Base-by-base conservation (phyloP, 2,888 invertebrate genomes). In the Caenorhabditis parvicauda region DNA sequence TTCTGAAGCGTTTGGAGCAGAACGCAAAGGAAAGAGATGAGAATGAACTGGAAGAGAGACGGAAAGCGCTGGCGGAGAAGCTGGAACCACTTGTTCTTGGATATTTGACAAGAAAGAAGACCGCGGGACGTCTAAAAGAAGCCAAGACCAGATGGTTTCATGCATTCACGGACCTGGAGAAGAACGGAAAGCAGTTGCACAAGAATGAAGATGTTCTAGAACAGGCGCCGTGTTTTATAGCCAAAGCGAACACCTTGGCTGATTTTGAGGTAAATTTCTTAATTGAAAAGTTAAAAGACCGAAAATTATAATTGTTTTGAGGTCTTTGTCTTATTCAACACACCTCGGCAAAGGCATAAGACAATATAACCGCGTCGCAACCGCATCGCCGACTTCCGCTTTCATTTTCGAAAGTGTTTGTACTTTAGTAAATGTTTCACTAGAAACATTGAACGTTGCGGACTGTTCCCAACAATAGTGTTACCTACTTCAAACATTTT, bases 11-110 rank as follows among this genome's bases (percentile, higher is more conserved):
- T 28, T 56, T 71, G 9, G 63, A 67, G 27, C 55, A 67, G 42
- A 64, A 67, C 41, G 65, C 67, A 35, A 60, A 51, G 52, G 67
- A 70, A 38, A 61, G 70, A 9, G 54, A 59, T 32, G 63, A 60
- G 38, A 28, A 58, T 41, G 65, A 64, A 55, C 42, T 46, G 43
- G 49, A 63, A 27, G 32, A 43, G 21, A 32, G 35, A 19, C 35
- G 59, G 38, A 28, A 44, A 1, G 64, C 59, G 29, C 32, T 69
- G 28, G 67, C 60, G 6, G 9, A 25, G 7, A 58, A 59, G 38
- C 41, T 71, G 44, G 61, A 70, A 37, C 59, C 65, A 9, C 52
- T 54, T 44, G 24, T 56, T 5, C 51, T 48, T 19, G 71, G 69
- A 41, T 58, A 56, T 35, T 32, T 70, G 53, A 50, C 46, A 9